phyloP scores from a whole-genome alignment of 2,113 vertebrate genomes.

The Halichoeres trimaculatus region DNA sequence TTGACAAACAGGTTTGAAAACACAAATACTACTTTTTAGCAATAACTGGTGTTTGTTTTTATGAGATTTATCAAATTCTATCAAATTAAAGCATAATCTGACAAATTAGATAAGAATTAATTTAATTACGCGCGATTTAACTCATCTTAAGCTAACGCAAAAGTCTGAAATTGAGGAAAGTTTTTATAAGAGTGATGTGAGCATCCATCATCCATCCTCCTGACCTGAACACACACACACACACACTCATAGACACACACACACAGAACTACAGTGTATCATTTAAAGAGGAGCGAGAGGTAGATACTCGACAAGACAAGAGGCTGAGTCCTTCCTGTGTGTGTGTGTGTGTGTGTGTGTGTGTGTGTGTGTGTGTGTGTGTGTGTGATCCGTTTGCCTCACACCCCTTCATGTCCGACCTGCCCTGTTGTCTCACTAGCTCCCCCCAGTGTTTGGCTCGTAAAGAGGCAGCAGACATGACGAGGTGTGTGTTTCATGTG shows the following conservation, averaged over 20 bases:
- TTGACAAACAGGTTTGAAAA: too few species aligned
- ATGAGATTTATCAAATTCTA: too few species aligned
- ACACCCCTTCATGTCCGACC: conserved; percentile 1
- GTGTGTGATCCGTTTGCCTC: background rate
- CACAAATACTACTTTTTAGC: too few species aligned
- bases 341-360: conserved; percentile 28
- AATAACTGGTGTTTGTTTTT: too few species aligned
- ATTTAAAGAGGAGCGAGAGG: conserved; percentile 74
- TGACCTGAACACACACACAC: conserved; percentile 18
- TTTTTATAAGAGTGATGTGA: background rate
- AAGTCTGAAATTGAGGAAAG: background rate
- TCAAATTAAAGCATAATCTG: too few species aligned
- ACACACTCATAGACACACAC: conserved; percentile 46
- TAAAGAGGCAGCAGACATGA: conserved; percentile 24
- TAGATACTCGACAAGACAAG: conserved; percentile 77
- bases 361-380: background rate
- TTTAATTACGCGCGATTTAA: background rate
- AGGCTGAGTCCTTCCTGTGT: conserved; percentile 36
- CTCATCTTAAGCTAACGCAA: rapidly evolving
- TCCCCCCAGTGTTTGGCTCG: conserved; percentile 53
- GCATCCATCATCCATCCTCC: background rate
- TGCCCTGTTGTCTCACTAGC: conserved; percentile 38
- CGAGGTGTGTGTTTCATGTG: conserved; percentile 9
- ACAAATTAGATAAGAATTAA: too few species aligned
- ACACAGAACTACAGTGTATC: conserved; percentile 74